These are phyloP conservation scores for Hystrix cristata DNA, from an alignment of 2,113 vertebrate genomes.

Conservation along the genomic window DNA sequence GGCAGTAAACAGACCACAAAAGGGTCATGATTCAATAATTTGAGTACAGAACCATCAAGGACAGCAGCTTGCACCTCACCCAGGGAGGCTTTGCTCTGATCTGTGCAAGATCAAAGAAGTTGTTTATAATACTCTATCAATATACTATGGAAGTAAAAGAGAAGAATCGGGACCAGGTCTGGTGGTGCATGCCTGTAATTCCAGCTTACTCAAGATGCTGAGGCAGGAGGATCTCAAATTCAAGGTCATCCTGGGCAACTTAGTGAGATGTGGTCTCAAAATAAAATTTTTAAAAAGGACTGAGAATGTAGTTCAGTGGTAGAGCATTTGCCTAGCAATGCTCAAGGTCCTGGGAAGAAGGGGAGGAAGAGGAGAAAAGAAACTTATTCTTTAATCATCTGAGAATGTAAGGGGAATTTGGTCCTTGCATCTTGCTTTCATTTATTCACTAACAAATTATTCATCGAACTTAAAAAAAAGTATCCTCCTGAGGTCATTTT, in stretches of 20 bases:
- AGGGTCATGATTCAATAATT: rapidly evolving
- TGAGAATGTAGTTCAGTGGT: background rate
- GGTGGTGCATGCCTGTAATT: background rate
- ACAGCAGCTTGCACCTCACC: background rate
- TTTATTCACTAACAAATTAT: background rate
- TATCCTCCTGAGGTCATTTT: background rate
- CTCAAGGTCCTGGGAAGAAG: background rate
- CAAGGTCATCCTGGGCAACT: background rate
- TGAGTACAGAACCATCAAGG: background rate
- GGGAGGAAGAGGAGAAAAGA: background rate
- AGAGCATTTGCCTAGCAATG: background rate
- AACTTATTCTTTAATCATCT: background rate
- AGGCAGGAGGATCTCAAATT: background rate
- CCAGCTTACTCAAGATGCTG: background rate
- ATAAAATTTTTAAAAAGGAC: background rate
- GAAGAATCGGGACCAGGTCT: background rate
- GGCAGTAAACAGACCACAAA: background rate
- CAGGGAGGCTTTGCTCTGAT: background rate
- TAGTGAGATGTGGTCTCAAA: background rate
- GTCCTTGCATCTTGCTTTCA: background rate
- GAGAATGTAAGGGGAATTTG: background rate
- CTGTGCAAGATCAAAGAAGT: background rate
- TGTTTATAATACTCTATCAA: background rate
- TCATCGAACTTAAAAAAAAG: background rate
- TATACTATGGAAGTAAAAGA: background rate